Evolutionary conservation across 1,140 invertebrate species (phyloP).

Genomic region (Steinernema khuongi): DNA sequence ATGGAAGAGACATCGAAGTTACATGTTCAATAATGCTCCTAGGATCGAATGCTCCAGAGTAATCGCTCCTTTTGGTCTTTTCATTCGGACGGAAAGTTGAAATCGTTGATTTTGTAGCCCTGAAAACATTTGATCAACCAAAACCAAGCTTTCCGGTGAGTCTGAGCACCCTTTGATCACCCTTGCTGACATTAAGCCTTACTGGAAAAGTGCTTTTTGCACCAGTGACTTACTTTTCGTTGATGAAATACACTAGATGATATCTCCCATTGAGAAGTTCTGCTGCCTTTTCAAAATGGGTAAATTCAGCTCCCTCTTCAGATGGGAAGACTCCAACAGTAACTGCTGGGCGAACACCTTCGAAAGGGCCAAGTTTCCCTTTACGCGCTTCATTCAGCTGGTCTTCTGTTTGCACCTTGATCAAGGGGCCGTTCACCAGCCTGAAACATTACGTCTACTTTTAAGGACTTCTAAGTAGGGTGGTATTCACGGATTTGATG

Average conservation of each 20-base stretch:
- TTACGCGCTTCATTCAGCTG: background rate
- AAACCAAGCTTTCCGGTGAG: too few relatives aligned
- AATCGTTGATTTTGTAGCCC: background rate
- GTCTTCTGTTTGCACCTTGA: background rate
- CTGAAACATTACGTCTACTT: background rate
- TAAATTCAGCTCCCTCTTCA: background rate
- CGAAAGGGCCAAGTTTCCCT: background rate
- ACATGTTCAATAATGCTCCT: conserved; percentile 4
- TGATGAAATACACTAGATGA: background rate
- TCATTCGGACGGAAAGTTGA: conserved; percentile 1
- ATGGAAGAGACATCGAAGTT: background rate
- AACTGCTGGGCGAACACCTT: background rate
- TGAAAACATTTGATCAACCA: background rate
- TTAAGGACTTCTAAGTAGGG: background rate
- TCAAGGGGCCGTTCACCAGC: background rate
- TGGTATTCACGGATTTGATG: too few relatives aligned
- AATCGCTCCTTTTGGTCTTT: background rate
- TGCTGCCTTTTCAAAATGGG: background rate
- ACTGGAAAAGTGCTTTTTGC: background rate
- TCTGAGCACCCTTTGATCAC: too few relatives aligned
- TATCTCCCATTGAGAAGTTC: conserved; percentile 3
- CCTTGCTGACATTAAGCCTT: too few relatives aligned
- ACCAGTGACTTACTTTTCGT: background rate
- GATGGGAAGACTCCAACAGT: background rate
- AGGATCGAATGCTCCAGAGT: background rate